Evolutionary conservation across 2,113 vertebrate genomes (phyloP).

Genomic region (Bufo gargarizans): DNA sequence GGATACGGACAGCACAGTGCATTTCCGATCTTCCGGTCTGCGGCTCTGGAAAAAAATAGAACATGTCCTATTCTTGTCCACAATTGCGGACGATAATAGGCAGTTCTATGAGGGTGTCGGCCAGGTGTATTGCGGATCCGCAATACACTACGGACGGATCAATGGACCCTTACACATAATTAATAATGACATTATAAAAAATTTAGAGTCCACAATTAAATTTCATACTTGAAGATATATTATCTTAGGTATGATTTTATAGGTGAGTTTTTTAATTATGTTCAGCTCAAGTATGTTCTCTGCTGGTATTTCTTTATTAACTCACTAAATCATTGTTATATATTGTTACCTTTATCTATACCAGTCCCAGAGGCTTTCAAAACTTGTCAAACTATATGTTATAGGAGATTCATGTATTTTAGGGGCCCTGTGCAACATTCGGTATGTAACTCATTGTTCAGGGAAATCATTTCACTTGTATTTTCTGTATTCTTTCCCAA

Average conservation of each 20-base stretch:
- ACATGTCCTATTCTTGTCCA: no score
- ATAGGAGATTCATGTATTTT: background rate
- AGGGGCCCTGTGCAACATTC: background rate
- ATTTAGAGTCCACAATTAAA: background rate
- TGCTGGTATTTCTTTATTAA: background rate
- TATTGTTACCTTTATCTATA: background rate
- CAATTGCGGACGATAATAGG: no score
- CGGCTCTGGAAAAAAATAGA: no score
- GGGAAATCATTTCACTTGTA: background rate
- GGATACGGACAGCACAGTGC: no score
- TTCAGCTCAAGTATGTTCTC: background rate
- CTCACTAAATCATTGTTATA: constrained; percentile 6
- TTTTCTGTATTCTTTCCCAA: background rate
- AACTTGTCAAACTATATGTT: background rate
- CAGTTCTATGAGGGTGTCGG: no score
- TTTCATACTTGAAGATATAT: background rate
- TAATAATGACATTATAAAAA: background rate
- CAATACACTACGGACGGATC: no score
- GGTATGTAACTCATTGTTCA: background rate
- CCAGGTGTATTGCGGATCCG: no score
- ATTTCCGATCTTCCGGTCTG: no score
- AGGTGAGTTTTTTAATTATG: background rate
- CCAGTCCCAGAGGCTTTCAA: background rate
- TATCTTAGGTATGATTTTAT: background rate
- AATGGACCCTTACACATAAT: background rate